Base-by-base conservation (phyloP, 2,797 vertebrate species). In the Carapus acus region DNA sequence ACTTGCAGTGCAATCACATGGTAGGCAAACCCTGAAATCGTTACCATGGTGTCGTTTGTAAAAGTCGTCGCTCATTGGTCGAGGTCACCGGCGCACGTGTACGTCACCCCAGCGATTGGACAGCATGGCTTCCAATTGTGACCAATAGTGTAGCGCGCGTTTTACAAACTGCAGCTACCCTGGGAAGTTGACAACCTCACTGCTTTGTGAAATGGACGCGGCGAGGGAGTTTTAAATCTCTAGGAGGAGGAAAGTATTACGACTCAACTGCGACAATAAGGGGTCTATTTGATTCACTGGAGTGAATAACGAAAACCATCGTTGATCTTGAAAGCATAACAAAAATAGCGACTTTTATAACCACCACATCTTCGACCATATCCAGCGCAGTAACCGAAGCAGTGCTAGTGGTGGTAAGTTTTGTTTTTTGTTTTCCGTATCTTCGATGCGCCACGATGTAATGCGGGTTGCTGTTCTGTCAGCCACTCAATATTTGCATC, bases 41-140 rank as follows among this genome's bases (percentile, higher is more conserved):
- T 86, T 82, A 39, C 76, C 80, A 84, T 85, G 74, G 84, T 65
- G 80, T 47, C 87, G 82, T 87, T 87, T 87, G 44, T 52, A 15
- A 34, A 71, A 55, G 1, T n/a, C 50, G 40, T 45, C 15, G 19
- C 36, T 77, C 38, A 86, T 87, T 88, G 86, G 86, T 49, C 34
- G 1, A 52, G 14, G 2, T 4, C 1, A 5, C 18, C 20, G 17
- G 2, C 16, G 3, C n/a, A 8, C 22, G 23, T 2, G 29, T 45
- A 44, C 4, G 0, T 9, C 5, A 15, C 41, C n/a, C 0, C 18
- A 8, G 4, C 44, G 15, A 87, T 88, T 89, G 83, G 88, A 17
- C 49, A 1, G 3, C 18, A 2, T 1, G 1, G 64, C 40, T 24
- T 73, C 8, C 24, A 8, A 0, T 41, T 47, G 6, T 12, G 62